phyloP scores from a whole-genome alignment of 1,140 invertebrate genomes.

The Bombus difficillimus region DNA sequence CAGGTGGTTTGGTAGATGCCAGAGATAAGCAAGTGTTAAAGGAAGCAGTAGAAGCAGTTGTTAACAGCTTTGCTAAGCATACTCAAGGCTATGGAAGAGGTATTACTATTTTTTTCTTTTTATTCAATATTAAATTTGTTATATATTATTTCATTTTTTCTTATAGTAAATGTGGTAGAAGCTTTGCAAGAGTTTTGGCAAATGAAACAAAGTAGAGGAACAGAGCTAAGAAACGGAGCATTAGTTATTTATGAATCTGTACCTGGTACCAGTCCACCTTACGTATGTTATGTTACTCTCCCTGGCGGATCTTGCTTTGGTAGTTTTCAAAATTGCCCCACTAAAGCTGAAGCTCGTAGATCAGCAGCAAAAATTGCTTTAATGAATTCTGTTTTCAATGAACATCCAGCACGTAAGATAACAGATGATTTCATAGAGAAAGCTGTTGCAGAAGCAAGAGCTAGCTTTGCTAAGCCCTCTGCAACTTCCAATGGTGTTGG shows the following conservation, averaged over 20 bases:
- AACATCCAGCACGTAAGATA: slow-evolving; percentile 96
- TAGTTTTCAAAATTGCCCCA: slow-evolving; percentile 97
- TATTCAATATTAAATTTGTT: slow-evolving; percentile 5
- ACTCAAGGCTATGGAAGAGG: slow-evolving; percentile 90
- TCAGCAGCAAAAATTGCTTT: slow-evolving; percentile 97
- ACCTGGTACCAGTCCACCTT: slow-evolving; percentile 93
- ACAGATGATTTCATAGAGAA: slow-evolving; percentile 97
- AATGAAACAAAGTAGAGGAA: slow-evolving; percentile 95
- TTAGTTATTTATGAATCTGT: slow-evolving; percentile 98
- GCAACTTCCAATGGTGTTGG: slow-evolving; percentile 76
- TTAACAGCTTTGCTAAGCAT: slow-evolving; percentile 91
- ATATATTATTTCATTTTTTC: slow-evolving; percentile 57
- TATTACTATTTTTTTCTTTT: slow-evolving; percentile 73
- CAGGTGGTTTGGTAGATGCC: slow-evolving; percentile 83
- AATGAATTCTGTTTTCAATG: slow-evolving; percentile 98
- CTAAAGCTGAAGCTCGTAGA: slow-evolving; percentile 95
- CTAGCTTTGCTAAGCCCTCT: slow-evolving; percentile 83
- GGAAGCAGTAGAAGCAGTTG: slow-evolving; percentile 90
- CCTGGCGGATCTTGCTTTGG: slow-evolving; percentile 98
- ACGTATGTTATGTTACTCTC: slow-evolving; percentile 96
- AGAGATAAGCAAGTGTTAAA: slow-evolving; percentile 88
- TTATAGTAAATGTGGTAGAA: slow-evolving; percentile 95
- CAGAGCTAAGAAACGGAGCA: slow-evolving; percentile 93
- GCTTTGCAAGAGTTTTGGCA: slow-evolving; percentile 98
- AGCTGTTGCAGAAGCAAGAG: slow-evolving; percentile 93